Evolutionary conservation across 2,888 invertebrate species (phyloP).

Genomic region (Drosophila macrospina): DNA sequence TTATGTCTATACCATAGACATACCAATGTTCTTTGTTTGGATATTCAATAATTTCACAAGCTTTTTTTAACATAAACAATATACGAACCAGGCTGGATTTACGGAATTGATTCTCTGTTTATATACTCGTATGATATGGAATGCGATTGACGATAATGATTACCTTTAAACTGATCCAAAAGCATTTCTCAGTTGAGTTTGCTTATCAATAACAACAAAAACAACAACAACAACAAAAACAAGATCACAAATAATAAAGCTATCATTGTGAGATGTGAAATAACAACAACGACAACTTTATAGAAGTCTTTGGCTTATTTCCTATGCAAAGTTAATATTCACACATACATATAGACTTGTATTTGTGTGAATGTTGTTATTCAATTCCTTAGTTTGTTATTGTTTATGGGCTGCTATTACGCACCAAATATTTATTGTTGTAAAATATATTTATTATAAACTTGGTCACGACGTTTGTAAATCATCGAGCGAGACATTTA

Average conservation of each 20-base stretch:
- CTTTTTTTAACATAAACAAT: constrained; percentile 8
- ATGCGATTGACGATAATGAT: constrained; percentile 10
- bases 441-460: constrained; percentile 44
- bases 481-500: constrained; percentile 35
- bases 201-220: constrained; percentile 19
- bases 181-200: constrained; percentile 4
- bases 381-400: constrained; percentile 35
- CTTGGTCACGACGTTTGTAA: constrained; percentile 41
- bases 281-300: constrained; percentile 16
- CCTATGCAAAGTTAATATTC: constrained; percentile 15
- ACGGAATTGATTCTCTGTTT: constrained; percentile 1
- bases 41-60: constrained; percentile 15
- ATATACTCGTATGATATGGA: constrained; percentile 7
- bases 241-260: neutral
- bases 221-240: neutral
- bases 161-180: constrained; percentile 1
- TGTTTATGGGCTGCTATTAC: constrained; percentile 48
- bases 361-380: constrained; percentile 40
- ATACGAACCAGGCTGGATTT: neutral
- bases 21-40: constrained; percentile 17
- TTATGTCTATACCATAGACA: neutral
- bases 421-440: constrained; percentile 54
- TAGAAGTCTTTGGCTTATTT: constrained; percentile 15
- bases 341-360: neutral
- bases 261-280: constrained; percentile 14